Conservation (phyloP, 2,888 invertebrate species). For the Cantharis flavilabris region DNA sequence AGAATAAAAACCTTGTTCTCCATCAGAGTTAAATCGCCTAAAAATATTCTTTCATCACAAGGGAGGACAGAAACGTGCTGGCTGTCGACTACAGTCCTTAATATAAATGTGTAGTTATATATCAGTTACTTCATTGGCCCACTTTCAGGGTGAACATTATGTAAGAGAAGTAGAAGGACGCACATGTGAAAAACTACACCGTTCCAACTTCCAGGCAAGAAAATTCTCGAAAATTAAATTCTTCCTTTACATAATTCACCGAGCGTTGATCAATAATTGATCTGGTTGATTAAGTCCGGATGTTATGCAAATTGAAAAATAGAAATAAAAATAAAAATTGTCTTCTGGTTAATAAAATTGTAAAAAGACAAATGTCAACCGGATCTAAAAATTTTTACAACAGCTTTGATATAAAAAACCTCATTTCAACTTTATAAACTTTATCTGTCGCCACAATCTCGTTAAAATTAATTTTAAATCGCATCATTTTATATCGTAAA, state of each 20-base stretch:
- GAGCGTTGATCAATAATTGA: not conserved
- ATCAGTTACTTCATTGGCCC: conserved; percentile 23
- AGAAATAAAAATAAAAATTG: conserved; percentile 6
- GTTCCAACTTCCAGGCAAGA: not conserved
- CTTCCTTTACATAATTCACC: not conserved
- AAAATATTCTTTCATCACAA: conserved; percentile 25
- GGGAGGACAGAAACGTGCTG: conserved; percentile 19
- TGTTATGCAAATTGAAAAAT: conserved; percentile 8
- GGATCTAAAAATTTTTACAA: conserved; percentile 4
- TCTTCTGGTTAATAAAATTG: conserved; percentile 4
- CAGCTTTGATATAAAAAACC: not conserved
- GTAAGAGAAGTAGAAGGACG: not conserved
- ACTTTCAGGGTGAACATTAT: conserved; percentile 13
- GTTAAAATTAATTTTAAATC: not conserved
- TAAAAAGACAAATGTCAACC: conserved; percentile 13
- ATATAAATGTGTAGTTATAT: conserved; percentile 26
- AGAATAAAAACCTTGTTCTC: conserved; percentile 21
- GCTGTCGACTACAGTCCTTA: conserved; percentile 25
- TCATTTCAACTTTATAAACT: not conserved
- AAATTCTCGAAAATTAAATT: conserved; percentile 8
- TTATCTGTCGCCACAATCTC: not conserved
- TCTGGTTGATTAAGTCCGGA: not conserved
- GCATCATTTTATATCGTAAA: not conserved
- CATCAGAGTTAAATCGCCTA: conserved; percentile 25
- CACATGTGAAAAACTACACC: conserved; percentile 18